Evolutionary conservation across 2,113 vertebrate genomes (phyloP), one percentile per base, ranked within the genome.

Genomic region (Taurulus bubalis): DNA sequence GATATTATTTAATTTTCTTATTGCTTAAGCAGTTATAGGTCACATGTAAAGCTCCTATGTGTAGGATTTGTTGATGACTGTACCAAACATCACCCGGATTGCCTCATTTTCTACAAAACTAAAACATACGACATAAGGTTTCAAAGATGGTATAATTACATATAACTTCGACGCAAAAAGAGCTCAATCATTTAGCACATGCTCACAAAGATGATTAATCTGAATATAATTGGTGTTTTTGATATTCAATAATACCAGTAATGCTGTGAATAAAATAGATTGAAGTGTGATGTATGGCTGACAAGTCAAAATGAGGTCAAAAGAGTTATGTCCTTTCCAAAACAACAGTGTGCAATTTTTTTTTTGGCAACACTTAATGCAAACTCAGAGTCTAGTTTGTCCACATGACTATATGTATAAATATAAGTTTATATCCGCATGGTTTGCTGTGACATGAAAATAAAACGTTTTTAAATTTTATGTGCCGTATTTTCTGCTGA

Each of bases 271-370:
- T 74, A 59, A 38, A 69, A 51, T 14, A 3, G 36, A 60, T 10
- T 75, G 16, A 71, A 40, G 56, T 40, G 11, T 53, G 62, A 58
- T 0, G n/a, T 56, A 59, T 12, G n/a, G 40, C 45, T 55, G 56
- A 73, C 22, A 49, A 32, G 64, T 63, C 36, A 11, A 49, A 86
- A 80, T 8, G 47, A 74, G 59, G 14, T 60, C 6, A 71, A 60
- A 62, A 3, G 4, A n/a, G 42, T 68, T 71, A 38, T n/a, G 73
- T 85, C 24, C 68, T 82, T 82, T 77, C 8, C 38, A 38, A 45
- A 79, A 78, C 11, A 22, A 58, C 49, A 71, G 73, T 84, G 89
- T 94, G 93, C 93, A 94, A 95, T 94, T 93, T 49, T 78, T 94
- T 93, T 49, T 78, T 77, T 68, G 71, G 85, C 76, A 90, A 90